phyloP scores from a whole-genome alignment of 2,113 vertebrate species.

The Perccottus glenii region DNA sequence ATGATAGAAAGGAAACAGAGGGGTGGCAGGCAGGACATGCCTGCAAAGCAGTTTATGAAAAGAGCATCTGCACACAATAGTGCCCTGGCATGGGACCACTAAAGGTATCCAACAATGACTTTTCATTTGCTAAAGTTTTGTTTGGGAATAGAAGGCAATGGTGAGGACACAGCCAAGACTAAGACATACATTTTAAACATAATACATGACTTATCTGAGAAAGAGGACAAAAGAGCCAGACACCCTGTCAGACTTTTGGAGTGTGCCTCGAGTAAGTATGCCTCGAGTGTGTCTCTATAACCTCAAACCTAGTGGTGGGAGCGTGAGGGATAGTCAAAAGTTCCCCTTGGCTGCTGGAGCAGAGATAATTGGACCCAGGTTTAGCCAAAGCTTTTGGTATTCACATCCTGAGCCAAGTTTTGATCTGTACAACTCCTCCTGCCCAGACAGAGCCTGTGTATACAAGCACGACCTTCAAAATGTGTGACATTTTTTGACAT shows the following conservation, averaged over 20 bases:
- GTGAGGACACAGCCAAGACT: not conserved
- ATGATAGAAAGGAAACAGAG: conserved; percentile 49
- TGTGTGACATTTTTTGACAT: conserved; percentile 38
- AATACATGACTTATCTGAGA: conserved; percentile 47
- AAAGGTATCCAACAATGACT: conserved; percentile 28
- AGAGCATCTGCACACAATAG: conserved; percentile 42
- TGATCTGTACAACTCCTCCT: conserved; percentile 49
- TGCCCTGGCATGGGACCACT: conserved; percentile 15
- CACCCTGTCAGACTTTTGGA: conserved; percentile 24
- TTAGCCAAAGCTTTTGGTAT: conserved; percentile 64
- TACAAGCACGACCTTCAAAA: conserved; percentile 14
- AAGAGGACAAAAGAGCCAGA: conserved; percentile 40
- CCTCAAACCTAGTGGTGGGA: conserved; percentile 51
- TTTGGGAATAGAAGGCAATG: not conserved
- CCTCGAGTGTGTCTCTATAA: conserved; percentile 53
- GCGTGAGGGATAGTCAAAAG: conserved; percentile 51
- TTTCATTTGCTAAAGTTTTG: conserved; percentile 6
- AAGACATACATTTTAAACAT: conserved; percentile 31
- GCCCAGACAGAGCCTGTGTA: conserved; percentile 37
- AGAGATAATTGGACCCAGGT: conserved; percentile 77
- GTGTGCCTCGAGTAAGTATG: conserved; percentile 14
- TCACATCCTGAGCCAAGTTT: conserved; percentile 63
- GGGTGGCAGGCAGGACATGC: conserved; percentile 30
- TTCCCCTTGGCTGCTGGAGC: conserved; percentile 72
- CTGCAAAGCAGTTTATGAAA: conserved; percentile 54